Base-by-base conservation (phyloP, 2,113 vertebrate genomes). In the Pachyramphus minor region DNA sequence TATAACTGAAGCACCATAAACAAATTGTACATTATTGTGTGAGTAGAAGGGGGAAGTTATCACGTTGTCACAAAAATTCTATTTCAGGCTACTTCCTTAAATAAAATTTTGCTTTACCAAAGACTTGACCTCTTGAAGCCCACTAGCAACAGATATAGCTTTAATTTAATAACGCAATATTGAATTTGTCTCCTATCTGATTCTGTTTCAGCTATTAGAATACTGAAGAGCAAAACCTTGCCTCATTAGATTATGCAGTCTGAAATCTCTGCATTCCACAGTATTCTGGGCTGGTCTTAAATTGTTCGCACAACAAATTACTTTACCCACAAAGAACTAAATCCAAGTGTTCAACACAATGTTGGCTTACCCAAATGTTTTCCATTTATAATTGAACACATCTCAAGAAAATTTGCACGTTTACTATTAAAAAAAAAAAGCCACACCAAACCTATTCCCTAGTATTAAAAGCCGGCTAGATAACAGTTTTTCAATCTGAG, bases 261-360 rank as follows among this genome's bases (percentile, higher is more conserved):
- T 94, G 94, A 98, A 97, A 97, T 97, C 91, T 94, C 90, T 94
- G 82, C 92, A 94, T 96, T 94, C 94, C 94, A 87, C 89, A 91
- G 73, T 95, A 91, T 93, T 94, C 89, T 64, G 74, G 45, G 78
- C 74, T 93, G 64, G 87, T 95, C 95, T 97, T 59, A 97, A 97
- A 94, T 92, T 94, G 94, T 93, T 96, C 94, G 23, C 71, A 93
- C 53, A 97, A 96, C 90, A 97, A 97, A 97, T 92, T 76, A 89
- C 90, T 96, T 96, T 96, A 93, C 47, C 72, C 94, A 96, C 90
- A 96, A 92, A 95, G 87, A 97, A 93, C 75, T 72, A 94, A 95
- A 96, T 87, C 88, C 87, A 93, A 97, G 96, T 74, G 74, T 88
- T 91, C 81, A 77, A 95, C 73, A 93, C 93, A 96, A 93, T 91